Evolutionary conservation across 2,888 invertebrate species (phyloP).

Genomic region (Maniola hyperantus): DNA sequence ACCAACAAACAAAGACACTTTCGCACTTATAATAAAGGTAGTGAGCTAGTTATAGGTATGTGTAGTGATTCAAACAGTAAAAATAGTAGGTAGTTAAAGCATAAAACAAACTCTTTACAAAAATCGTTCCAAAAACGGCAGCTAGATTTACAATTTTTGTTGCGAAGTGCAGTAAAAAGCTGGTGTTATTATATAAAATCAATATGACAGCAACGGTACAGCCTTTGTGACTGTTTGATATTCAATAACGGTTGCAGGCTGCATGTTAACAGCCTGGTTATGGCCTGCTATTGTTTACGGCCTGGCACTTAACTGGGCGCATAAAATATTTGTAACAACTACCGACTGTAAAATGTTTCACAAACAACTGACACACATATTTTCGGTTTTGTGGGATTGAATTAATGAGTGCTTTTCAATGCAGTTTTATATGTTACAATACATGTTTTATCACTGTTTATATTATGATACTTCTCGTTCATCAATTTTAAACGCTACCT

Average conservation of each 20-base stretch:
- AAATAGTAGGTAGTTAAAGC: neutral
- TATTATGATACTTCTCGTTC: neutral
- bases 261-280: slow-evolving; percentile 41
- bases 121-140: neutral
- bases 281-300: slow-evolving; percentile 40
- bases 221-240: slow-evolving; percentile 43
- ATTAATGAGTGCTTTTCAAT: slow-evolving; percentile 17
- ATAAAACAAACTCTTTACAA: neutral
- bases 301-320: slow-evolving; percentile 40
- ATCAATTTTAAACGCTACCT: neutral
- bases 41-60: too few relatives aligned
- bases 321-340: slow-evolving; percentile 42
- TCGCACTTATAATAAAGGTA: too few relatives aligned
- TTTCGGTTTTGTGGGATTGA: slow-evolving; percentile 23
- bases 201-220: slow-evolving; percentile 28
- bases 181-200: slow-evolving; percentile 30
- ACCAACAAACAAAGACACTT: too few relatives aligned
- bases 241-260: slow-evolving; percentile 40
- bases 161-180: slow-evolving; percentile 9
- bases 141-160: slow-evolving; percentile 7
- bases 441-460: neutral
- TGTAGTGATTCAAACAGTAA: neutral
- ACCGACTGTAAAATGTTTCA: slow-evolving; percentile 37
- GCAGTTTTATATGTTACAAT: neutral
- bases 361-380: slow-evolving; percentile 31